phyloP scores from a whole-genome alignment of 2,113 vertebrate genomes.

The Stegostoma tigrinum region DNA sequence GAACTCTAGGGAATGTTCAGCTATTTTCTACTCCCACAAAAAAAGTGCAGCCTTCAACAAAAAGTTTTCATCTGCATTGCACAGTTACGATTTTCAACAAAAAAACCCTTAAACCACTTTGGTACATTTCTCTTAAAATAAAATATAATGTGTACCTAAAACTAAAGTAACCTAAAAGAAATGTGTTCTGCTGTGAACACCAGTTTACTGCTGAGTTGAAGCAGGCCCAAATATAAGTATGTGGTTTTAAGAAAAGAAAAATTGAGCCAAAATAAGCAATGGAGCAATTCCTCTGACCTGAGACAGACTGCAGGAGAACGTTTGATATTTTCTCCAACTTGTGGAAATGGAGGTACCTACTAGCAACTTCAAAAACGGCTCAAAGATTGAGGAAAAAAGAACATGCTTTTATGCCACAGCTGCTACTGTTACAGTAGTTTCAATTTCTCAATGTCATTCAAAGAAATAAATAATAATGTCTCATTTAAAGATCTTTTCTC shows the following conservation, averaged over 20 bases:
- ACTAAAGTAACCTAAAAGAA: neutral
- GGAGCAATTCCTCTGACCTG: slow-evolving; percentile 14
- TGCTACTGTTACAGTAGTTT: neutral
- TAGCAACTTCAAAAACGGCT: neutral
- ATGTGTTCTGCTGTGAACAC: neutral
- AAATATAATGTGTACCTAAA: neutral
- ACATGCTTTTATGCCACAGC: neutral
- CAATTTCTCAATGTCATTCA: neutral
- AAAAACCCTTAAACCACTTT: neutral
- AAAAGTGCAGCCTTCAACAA: neutral
- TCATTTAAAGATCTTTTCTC: neutral
- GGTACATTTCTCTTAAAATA: neutral
- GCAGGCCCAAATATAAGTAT: slow-evolving; percentile 9
- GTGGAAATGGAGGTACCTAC: neutral
- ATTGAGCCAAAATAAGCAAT: slow-evolving; percentile 14
- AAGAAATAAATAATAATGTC: neutral
- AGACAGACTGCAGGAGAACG: neutral
- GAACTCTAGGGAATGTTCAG: neutral
- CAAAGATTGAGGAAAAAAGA: neutral
- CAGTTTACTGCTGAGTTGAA: slow-evolving; percentile 13
- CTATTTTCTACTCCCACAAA: neutral
- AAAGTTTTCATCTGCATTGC: neutral
- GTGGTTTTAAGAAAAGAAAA: neutral
- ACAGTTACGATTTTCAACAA: neutral
- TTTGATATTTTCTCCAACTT: slow-evolving; percentile 27